Percentiles rank a stretch among this genome's conserved stretches.
Evolutionary conservation across 1,140 invertebrate genomes (phyloP).

Genomic region (Periplaneta americana): DNA sequence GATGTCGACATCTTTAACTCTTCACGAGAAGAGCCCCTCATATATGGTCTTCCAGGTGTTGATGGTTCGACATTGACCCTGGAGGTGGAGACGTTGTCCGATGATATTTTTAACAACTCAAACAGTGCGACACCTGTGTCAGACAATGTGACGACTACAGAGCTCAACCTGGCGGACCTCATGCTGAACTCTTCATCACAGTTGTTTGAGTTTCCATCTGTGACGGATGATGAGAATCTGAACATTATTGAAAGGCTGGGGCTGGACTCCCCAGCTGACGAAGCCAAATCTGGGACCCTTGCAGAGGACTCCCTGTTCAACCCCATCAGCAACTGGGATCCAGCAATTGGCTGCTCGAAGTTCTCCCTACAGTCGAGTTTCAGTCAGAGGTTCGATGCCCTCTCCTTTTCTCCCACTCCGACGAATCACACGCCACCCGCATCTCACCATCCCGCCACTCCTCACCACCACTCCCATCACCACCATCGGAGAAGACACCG

Average conservation of each 20-base stretch:
- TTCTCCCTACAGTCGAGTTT: constrained; percentile 7
- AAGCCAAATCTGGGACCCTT: not conserved
- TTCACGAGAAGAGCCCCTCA: not conserved
- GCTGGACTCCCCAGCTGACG: not conserved
- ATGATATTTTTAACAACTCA: not conserved
- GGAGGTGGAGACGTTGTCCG: not conserved
- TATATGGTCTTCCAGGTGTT: not conserved
- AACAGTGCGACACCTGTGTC: not conserved
- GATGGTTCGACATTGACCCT: not conserved
- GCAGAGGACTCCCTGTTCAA: not conserved
- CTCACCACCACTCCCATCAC: not conserved
- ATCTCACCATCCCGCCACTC: not conserved
- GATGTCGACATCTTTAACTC: not conserved
- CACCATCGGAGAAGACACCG: not conserved
- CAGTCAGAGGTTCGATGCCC: not conserved
- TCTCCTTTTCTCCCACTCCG: not conserved
- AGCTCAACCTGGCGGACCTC: not conserved
- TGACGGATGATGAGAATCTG: not conserved
- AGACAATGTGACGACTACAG: not conserved
- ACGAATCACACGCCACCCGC: not conserved
- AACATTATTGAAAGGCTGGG: not conserved
- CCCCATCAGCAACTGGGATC: not conserved
- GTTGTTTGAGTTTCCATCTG: not conserved
- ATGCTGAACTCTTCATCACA: not conserved
- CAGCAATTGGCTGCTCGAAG: constrained; percentile 5